Percentiles rank a stretch among this genome's conserved stretches.
These are phyloP conservation scores for Trichomalopsis sarcophagae DNA, from an alignment of 1,140 invertebrate genomes.

Conservation along the genomic window DNA sequence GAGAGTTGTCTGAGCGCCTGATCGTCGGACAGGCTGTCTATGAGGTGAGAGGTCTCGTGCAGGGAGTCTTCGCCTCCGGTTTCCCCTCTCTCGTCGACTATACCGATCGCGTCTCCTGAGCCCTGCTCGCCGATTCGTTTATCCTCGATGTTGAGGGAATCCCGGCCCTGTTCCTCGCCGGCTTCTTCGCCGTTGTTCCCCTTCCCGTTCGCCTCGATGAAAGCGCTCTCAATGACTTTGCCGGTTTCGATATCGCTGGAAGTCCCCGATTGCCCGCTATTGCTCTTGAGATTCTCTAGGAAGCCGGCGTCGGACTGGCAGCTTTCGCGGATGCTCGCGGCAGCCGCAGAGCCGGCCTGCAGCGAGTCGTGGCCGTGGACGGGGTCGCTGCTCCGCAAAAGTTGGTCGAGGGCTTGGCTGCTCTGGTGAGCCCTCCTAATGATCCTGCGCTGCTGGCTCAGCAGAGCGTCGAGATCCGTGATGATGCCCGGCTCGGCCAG, in stretches of 20 bases:
- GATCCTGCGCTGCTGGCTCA: not conserved
- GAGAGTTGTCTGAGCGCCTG: constrained; percentile 7
- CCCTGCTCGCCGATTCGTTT: not conserved
- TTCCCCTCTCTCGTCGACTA: not conserved
- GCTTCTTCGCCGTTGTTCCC: not conserved
- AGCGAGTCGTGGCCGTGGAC: not conserved
- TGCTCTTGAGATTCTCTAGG: no score
- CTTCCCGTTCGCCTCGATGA: no score
- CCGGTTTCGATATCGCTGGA: no score
- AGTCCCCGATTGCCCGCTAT: no score
- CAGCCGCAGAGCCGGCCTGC: not conserved
- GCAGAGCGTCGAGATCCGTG: not conserved
- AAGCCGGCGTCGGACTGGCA: not conserved
- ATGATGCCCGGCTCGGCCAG: constrained; percentile 14
- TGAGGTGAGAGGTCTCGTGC: constrained; percentile 24
- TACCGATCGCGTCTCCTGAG: not conserved
- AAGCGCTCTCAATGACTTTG: no score
- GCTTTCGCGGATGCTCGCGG: not conserved
- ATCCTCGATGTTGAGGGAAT: not conserved
- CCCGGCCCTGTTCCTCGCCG: no score
- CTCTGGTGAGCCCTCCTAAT: not conserved
- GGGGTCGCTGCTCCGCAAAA: not conserved
- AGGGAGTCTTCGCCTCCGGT: not conserved
- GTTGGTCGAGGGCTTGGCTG: constrained; percentile 7
- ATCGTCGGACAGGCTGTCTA: constrained; percentile 13